Percentiles rank a stretch among this genome's conserved stretches.
Evolutionary conservation across 1,140 invertebrate species (phyloP).

Genomic region (Ptiloglossa arizonensis): DNA sequence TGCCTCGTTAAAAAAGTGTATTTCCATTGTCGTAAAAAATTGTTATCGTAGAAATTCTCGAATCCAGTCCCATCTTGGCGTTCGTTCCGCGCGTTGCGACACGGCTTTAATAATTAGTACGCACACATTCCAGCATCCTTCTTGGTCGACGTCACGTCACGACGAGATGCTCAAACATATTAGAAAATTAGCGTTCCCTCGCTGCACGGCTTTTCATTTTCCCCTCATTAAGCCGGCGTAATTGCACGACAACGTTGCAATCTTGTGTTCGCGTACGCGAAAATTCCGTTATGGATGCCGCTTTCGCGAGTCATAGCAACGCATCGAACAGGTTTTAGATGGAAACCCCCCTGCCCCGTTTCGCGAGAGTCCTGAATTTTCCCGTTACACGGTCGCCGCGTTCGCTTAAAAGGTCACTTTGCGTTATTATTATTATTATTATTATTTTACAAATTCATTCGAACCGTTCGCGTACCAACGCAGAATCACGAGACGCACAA

Average conservation of each 20-base stretch:
- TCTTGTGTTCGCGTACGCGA: constrained; percentile 20
- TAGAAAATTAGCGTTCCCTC: constrained; percentile 16
- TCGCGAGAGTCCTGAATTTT: no score
- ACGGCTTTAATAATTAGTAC: neutral
- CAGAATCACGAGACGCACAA: no score
- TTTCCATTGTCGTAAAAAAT: no score
- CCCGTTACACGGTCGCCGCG: no score
- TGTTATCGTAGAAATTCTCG: no score
- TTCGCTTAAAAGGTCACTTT: no score
- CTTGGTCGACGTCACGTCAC: constrained; percentile 2
- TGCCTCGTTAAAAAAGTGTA: no score
- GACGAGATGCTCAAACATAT: constrained; percentile 13
- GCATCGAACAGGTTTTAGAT: neutral
- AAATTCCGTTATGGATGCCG: constrained; percentile 3
- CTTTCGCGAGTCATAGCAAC: neutral
- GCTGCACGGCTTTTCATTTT: constrained; percentile 31
- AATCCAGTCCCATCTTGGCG: no score
- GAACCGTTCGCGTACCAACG: no score
- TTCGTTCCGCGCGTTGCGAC: no score
- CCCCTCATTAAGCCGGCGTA: constrained; percentile 49
- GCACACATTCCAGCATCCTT: neutral
- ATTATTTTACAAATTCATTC: no score
- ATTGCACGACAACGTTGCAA: constrained; percentile 39
- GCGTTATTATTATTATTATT: no score
- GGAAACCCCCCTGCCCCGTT: constrained; percentile 5